Base-by-base conservation (phyloP, 2,797 vertebrate species). In the Ispidina lecontei region DNA sequence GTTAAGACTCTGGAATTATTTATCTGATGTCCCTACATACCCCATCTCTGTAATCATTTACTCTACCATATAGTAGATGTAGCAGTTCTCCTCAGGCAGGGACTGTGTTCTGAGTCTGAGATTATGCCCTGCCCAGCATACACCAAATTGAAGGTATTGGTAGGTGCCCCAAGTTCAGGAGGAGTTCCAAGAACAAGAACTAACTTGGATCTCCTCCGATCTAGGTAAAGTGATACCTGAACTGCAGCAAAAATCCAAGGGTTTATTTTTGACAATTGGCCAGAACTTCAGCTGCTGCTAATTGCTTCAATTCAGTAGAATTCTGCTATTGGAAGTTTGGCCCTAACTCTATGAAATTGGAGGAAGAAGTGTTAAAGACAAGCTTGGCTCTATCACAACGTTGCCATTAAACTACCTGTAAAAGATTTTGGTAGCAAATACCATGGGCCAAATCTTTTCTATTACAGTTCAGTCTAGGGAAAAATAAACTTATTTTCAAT, bases 391-490 rank as follows among this genome's bases (percentile, higher is more conserved):
- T 80, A 73, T 77, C 81, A 76, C 80, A 90, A 29, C 4, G 6
- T n/a, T 81, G 78, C 58, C 68, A 87, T 82, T 89, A 86, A 91
- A 71, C 29, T 87, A 94, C 88, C 64, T 71, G 62, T 44, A 92
- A 71, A 46, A 90, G 43, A 59, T 43, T 90, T 76, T 82, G 85
- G 71, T 87, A 87, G 64, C 60, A 90, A 81, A 88, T 37, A 68
- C 7, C 39, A 82, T 67, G n/a, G 31, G 43, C 39, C 35, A 84
- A 91, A 84, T 70, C 11, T 25, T 90, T 76, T 58, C 22, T 25
- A 43, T 84, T 46, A 33, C 39, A 89, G 33, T 54, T 82, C 43
- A 74, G 46, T 6, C 12, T 16, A 88, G 51, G 46, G 71, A 31
- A 84, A 90, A 90, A 69, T 18, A 81, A 91, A 49, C 37, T 80